Conservation (phyloP, 2,888 invertebrate species). For the Hypomecis atomaria region DNA sequence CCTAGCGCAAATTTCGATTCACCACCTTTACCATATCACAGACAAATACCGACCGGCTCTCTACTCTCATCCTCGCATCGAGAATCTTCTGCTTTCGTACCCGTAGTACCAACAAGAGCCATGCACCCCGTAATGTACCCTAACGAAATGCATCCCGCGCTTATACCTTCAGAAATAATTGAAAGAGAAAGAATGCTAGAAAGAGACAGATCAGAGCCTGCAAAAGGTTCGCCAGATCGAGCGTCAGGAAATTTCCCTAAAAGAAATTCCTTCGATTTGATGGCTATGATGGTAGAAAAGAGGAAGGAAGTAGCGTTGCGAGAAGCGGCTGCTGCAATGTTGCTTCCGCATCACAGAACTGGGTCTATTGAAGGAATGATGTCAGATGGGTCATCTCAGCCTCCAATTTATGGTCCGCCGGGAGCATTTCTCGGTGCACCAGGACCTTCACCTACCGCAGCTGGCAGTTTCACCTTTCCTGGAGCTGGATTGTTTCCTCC, state of each 20-base stretch:
- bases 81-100: slow-evolving; percentile 94
- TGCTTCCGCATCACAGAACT: slow-evolving; percentile 85
- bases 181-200: slow-evolving; percentile 83
- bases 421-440: slow-evolving; percentile 86
- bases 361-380: slow-evolving; percentile 83
- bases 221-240: slow-evolving; percentile 81
- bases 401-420: slow-evolving; percentile 87
- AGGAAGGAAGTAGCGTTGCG: slow-evolving; percentile 91
- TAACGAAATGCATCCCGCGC: slow-evolving; percentile 88
- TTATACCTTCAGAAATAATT: slow-evolving; percentile 85
- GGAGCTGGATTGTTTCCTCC: slow-evolving; percentile 89
- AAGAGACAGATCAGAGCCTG: slow-evolving; percentile 75
- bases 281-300: slow-evolving; percentile 96
- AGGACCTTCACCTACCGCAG: slow-evolving; percentile 86
- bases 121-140: slow-evolving; percentile 90
- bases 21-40: slow-evolving; percentile 87
- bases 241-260: slow-evolving; percentile 71
- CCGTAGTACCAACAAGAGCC: slow-evolving; percentile 92
- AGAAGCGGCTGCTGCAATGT: slow-evolving; percentile 89
- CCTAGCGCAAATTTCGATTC: slow-evolving; percentile 86
- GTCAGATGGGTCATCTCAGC: slow-evolving; percentile 86
- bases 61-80: slow-evolving; percentile 85
- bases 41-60: slow-evolving; percentile 84
- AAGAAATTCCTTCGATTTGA: slow-evolving; percentile 89
- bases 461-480: slow-evolving; percentile 89